Conservation (phyloP, 2,797 vertebrate genomes). For the Cynopterus sphinx region DNA sequence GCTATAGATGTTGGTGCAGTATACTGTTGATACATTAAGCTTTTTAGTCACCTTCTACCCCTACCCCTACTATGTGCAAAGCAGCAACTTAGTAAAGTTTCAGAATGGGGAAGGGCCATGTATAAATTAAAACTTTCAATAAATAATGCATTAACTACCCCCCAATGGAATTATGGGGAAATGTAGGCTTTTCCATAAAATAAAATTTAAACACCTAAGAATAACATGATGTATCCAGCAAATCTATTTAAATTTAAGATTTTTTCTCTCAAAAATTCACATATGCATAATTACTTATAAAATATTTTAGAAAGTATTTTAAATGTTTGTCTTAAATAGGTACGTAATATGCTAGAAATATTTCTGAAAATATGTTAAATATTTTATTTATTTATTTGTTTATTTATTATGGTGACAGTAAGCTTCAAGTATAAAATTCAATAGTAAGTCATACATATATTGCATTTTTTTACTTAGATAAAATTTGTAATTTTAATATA, state of each 20-base stretch:
- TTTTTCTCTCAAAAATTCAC: neutral
- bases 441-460: no score
- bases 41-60: neutral
- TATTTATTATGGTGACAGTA: no score
- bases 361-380: neutral
- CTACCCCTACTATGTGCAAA: neutral
- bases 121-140: neutral
- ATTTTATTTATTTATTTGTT: no score
- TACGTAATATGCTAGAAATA: neutral
- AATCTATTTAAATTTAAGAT: neutral
- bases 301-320: neutral
- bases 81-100: neutral
- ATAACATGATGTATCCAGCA: neutral
- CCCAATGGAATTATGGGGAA: neutral
- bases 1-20: neutral
- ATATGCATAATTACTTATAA: neutral
- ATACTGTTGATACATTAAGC: neutral
- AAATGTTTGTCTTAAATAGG: constrained; percentile 5
- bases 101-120: neutral
- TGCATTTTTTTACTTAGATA: neutral
- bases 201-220: neutral
- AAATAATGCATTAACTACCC: neutral
- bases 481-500: neutral
- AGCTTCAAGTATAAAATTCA: no score
- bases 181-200: neutral